A percentile compares a stretch with the other conserved stretches of the same genome.
phyloP scores from a whole-genome alignment of 1,140 invertebrate genomes.

The Drosophila sproati region DNA sequence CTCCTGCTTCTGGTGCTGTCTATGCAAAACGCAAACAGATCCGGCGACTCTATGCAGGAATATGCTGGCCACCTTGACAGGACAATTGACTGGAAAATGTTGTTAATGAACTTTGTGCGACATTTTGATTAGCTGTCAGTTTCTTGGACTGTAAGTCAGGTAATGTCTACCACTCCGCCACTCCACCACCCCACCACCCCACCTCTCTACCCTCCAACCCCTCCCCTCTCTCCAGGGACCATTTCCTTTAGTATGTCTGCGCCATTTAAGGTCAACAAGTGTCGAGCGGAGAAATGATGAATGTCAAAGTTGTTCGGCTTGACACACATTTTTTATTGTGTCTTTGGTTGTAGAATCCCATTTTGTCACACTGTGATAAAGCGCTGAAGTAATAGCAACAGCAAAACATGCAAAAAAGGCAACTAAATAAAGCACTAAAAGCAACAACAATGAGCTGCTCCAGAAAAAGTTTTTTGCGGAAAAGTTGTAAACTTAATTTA shows the following conservation, averaged over 20 bases:
- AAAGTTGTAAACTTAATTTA: constrained; percentile 83
- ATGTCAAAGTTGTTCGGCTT: constrained; percentile 72
- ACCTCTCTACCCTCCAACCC: not conserved
- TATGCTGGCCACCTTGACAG: constrained; percentile 59
- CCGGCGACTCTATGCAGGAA: constrained; percentile 50
- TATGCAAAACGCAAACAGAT: constrained; percentile 65
- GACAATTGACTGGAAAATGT: constrained; percentile 81
- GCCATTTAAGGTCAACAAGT: constrained; percentile 68
- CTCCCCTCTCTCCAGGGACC: not conserved
- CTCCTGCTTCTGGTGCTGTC: constrained; percentile 15
- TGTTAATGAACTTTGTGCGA: constrained; percentile 82
- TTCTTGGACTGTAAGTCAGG: constrained; percentile 8
- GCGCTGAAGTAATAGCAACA: constrained; percentile 67
- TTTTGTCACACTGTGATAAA: constrained; percentile 79
- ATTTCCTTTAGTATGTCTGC: constrained; percentile 22
- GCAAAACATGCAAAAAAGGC: constrained; percentile 1
- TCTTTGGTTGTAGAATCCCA: constrained; percentile 51
- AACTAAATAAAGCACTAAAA: constrained; percentile 27
- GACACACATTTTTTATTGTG: constrained; percentile 67
- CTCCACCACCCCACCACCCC: too few relatives aligned
- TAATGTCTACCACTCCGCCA: not conserved
- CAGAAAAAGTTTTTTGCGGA: constrained; percentile 64
- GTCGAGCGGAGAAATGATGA: constrained; percentile 71
- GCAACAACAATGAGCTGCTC: not conserved
- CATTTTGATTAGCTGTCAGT: constrained; percentile 77